phyloP scores from a whole-genome alignment of 1,140 invertebrate species.

The Leptinotarsa undecemlineata region DNA sequence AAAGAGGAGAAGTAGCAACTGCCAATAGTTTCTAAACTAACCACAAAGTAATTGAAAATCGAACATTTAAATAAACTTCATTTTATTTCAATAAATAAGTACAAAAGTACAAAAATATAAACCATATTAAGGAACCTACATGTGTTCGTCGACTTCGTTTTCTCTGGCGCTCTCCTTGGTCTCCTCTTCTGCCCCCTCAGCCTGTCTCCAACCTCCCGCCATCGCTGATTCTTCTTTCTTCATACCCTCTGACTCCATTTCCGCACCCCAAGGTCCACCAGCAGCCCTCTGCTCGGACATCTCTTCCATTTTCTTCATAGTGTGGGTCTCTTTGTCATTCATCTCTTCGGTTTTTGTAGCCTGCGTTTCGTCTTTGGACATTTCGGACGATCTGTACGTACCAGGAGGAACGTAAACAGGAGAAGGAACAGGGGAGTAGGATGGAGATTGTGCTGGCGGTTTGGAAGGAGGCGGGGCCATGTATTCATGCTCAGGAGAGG shows the following conservation, averaged over 20 bases:
- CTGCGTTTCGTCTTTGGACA: conserved; percentile 28
- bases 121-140: background rate
- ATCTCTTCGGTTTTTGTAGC: conserved; percentile 21
- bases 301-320: conserved; percentile 41
- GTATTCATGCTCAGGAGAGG: conserved; percentile 17
- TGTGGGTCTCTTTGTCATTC: conserved; percentile 41
- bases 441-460: conserved; percentile 21
- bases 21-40: no score
- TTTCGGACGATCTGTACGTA: conserved; percentile 32
- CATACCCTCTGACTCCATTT: conserved; percentile 9
- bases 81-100: conserved; percentile 6
- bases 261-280: conserved; percentile 21
- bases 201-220: background rate
- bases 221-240: background rate
- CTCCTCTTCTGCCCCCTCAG: background rate
- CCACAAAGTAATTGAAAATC: no score
- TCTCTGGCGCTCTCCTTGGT: conserved; percentile 1
- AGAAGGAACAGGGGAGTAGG: conserved; percentile 27
- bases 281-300: conserved; percentile 34
- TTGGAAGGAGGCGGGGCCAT: conserved; percentile 23
- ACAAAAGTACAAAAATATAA: conserved; percentile 14
- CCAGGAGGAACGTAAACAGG: conserved; percentile 31
- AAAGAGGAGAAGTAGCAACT: no score
- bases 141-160: conserved; percentile 10
- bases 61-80: background rate